These are phyloP conservation scores for Chirona hameri DNA, from an alignment of 2,888 invertebrate species.

Conservation along the genomic window DNA sequence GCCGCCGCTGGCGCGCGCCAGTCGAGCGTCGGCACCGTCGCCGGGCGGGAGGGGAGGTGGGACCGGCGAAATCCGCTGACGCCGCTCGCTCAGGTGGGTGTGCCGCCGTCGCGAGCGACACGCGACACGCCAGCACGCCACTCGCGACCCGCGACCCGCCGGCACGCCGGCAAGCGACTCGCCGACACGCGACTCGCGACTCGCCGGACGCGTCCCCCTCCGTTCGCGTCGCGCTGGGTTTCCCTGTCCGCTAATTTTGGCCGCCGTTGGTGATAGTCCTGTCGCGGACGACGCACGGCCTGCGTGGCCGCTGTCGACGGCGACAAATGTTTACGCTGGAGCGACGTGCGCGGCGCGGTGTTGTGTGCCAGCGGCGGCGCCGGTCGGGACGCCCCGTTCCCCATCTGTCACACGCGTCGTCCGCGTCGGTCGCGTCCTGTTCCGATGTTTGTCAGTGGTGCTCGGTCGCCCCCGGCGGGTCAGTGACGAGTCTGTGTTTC, in stretches of 20 bases:
- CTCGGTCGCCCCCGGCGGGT: background rate
- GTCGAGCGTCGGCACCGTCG: slow-evolving; percentile 3
- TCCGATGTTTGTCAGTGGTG: too few relatives aligned
- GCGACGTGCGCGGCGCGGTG: background rate
- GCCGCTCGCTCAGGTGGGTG: background rate
- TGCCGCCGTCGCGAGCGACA: background rate
- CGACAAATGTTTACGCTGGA: background rate
- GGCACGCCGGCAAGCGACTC: too few relatives aligned
- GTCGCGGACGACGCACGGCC: background rate
- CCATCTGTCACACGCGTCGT: background rate
- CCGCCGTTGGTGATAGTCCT: background rate
- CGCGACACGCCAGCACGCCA: too few relatives aligned
- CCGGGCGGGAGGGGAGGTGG: background rate
- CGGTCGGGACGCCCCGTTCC: background rate
- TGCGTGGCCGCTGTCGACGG: background rate
- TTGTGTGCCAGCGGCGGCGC: background rate
- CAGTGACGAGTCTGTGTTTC: background rate
- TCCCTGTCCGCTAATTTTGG: slow-evolving; percentile 6
- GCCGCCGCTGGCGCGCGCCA: background rate
- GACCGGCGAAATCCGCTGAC: too few relatives aligned
- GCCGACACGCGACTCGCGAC: too few relatives aligned
- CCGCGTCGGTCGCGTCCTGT: too few relatives aligned
- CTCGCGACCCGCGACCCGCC: too few relatives aligned
- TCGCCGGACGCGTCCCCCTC: background rate
- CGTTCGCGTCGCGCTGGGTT: background rate